These are phyloP conservation scores for Trissolcus basalis DNA, from an alignment of 1,140 invertebrate genomes.

Conservation along the genomic window DNA sequence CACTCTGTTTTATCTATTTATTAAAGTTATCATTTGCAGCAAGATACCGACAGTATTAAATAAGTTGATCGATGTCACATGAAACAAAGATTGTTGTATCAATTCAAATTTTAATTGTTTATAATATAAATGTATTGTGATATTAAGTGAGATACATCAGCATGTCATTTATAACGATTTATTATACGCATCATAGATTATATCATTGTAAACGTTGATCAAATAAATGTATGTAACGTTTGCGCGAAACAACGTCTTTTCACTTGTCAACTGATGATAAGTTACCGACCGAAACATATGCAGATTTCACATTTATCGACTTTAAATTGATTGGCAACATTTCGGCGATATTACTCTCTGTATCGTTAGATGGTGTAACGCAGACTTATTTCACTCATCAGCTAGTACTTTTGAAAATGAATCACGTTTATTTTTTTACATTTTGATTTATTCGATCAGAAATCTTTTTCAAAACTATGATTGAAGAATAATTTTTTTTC, in stretches of 20 bases:
- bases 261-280: not conserved
- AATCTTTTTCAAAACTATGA: too few relatives aligned
- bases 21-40: conserved; percentile 12
- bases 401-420: too few relatives aligned
- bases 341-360: too few relatives aligned
- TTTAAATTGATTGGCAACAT: too few relatives aligned
- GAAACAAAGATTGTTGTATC: conserved; percentile 4
- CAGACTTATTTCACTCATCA: too few relatives aligned
- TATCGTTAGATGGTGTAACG: too few relatives aligned
- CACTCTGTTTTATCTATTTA: conserved; percentile 17
- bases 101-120: conserved; percentile 2
- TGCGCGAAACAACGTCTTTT: not conserved
- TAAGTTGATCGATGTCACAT: conserved; percentile 1
- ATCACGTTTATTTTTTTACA: too few relatives aligned
- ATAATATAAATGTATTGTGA: conserved; percentile 4
- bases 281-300: not conserved
- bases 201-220: conserved; percentile 14
- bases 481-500: too few relatives aligned
- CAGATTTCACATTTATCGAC: not conserved
- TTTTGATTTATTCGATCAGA: too few relatives aligned
- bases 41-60: conserved; percentile 32
- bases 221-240: conserved; percentile 25
- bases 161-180: conserved; percentile 14
- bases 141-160: conserved; percentile 14
- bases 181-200: not conserved